A percentile compares a stretch with the other conserved stretches of the same genome.
Conservation (phyloP, 1,140 invertebrate species). For the Carposina sasakii region DNA sequence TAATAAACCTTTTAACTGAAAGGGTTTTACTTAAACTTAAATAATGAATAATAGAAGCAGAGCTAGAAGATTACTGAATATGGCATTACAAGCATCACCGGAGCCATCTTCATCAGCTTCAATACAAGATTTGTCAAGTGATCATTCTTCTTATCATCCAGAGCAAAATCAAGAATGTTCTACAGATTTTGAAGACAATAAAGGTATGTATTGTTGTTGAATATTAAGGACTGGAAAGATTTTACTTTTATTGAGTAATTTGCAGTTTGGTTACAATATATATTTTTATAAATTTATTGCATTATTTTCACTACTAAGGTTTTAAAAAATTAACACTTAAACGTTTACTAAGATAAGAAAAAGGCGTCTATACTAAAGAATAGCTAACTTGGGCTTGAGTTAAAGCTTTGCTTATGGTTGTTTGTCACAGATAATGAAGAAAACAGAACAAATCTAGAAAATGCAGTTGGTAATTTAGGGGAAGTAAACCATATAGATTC, state of each 20-base stretch:
- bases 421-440: slow-evolving; percentile 13
- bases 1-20: slow-evolving; percentile 10
- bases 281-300: too few species aligned
- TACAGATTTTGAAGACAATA: slow-evolving; percentile 8
- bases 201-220: slow-evolving; percentile 13
- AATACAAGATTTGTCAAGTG: slow-evolving; percentile 12
- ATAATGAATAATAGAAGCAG: too few species aligned
- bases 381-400: too few species aligned
- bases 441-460: slow-evolving; percentile 10
- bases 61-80: slow-evolving; percentile 13
- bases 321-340: too few species aligned
- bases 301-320: too few species aligned
- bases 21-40: too few species aligned
- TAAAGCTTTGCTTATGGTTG: too few species aligned
- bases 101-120: slow-evolving; percentile 13
- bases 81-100: slow-evolving; percentile 11
- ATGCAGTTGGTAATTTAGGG: slow-evolving; percentile 11
- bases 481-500: slow-evolving; percentile 15
- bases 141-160: slow-evolving; percentile 14
- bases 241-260: too few species aligned
- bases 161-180: slow-evolving; percentile 13
- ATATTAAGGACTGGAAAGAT: slow-evolving; percentile 6
- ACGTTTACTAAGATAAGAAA: too few species aligned
- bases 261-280: too few species aligned
- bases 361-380: too few species aligned